phyloP scores from a whole-genome alignment of 2,888 invertebrate genomes.

The Geotrupes spiniger region DNA sequence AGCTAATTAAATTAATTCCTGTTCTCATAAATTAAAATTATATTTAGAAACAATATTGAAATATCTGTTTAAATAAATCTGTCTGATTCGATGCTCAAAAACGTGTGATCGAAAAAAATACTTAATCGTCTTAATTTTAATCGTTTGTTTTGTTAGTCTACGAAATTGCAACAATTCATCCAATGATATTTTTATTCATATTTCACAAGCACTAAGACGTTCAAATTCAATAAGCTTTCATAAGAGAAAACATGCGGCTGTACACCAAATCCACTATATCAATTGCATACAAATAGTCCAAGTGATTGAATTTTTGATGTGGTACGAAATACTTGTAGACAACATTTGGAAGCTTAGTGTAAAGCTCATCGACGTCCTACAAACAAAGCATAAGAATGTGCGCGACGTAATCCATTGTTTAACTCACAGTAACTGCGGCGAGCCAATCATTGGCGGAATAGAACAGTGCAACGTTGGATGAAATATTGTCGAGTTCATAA shows the following conservation, averaged over 20 bases:
- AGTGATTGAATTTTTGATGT: constrained; percentile 59
- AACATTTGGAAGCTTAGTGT: constrained; percentile 53
- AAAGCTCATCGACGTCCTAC: constrained; percentile 57
- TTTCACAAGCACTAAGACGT: no score
- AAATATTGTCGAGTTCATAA: constrained; percentile 48
- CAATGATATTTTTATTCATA: no score
- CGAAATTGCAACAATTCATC: no score
- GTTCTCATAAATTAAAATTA: no score
- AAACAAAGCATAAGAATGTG: not conserved
- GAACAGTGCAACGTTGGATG: constrained; percentile 49
- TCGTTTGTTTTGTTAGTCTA: no score
- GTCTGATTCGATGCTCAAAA: no score
- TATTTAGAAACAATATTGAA: no score
- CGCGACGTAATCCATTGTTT: not conserved
- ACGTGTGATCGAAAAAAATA: no score
- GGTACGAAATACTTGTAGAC: constrained; percentile 57
- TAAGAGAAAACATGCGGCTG: constrained; percentile 49
- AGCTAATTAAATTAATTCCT: no score
- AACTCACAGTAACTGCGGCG: constrained; percentile 38
- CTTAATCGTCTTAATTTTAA: no score
- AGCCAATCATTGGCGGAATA: constrained; percentile 54
- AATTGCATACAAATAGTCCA: constrained; percentile 68
- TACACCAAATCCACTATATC: constrained; percentile 58
- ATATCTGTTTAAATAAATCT: no score
- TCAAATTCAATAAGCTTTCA: constrained; percentile 1